Base-by-base conservation (phyloP, 1,140 invertebrate genomes). In the Cylas formicarius region DNA sequence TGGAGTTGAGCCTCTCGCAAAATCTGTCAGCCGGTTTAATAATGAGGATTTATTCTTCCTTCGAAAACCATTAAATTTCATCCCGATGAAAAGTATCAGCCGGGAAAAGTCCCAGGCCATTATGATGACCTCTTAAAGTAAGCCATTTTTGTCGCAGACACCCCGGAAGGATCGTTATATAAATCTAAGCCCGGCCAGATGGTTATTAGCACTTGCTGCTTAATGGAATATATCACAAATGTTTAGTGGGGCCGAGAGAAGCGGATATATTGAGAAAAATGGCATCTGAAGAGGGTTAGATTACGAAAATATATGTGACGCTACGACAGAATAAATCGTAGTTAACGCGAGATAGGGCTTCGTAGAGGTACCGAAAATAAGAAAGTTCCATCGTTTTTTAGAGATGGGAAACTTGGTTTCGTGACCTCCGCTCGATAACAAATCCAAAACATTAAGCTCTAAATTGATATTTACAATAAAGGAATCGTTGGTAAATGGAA, bases 181-280 rank as follows among this genome's bases (percentile, higher is more conserved):
- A 56, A 58, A 55, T 58, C 45, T 49, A 36, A 18, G 18, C 18
- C 4, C 14, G 41, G 44, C 44, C 48, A 53, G 52, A 57, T 51
- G 54, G 56, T 58, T 57, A 61, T 60, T 58, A 56, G 52, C 51
- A 48, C 44, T 39, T 56, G 6, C n/a, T 52, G 45, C 57, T 53
- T 62, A 61, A 62, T 61, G 57, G 56, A 62, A 62, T 59, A 62
- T 57, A 56, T 54, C 50, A 51, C 44, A 54, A 51, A 58, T 61
- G 57, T 56, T 62, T 54, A 53, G 54, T 43, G 45, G 44, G 38
- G 36, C 46, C 47, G 24, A n/a, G 8, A 13, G 29, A 19, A 17
- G 44, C 48, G 53, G 50, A 55, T 56, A 56, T 61, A 61, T 61
- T 63, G 56, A 60, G 61, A 63, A 61, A 61, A 63, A 63, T 61